phyloP scores from a whole-genome alignment of 2,113 vertebrate genomes.

The Tragelaphus scriptus region DNA sequence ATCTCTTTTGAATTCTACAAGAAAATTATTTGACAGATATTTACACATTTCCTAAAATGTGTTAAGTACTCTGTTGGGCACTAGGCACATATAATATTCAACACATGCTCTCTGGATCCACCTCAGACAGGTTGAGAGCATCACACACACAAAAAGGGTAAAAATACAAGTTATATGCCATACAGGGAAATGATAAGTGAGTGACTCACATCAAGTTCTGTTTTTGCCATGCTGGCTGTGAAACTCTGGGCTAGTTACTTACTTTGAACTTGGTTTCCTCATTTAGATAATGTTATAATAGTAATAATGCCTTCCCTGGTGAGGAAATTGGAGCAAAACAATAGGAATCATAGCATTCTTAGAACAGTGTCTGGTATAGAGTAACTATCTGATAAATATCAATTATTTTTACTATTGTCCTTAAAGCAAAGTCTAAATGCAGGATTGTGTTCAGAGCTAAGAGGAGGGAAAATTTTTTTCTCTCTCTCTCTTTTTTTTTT shows the following conservation, averaged over 20 bases:
- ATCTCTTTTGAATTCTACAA: not conserved
- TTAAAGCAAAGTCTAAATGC: not conserved
- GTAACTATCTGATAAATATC: not conserved
- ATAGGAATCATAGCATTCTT: not conserved
- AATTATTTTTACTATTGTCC: not conserved
- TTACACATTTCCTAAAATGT: not conserved
- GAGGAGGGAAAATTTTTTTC: not conserved
- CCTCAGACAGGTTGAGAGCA: not conserved
- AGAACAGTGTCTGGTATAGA: not conserved
- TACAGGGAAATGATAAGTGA: not conserved
- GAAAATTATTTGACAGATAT: not conserved
- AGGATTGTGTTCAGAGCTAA: not conserved
- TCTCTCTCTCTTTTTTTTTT: not conserved
- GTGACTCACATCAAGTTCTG: not conserved
- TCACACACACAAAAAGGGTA: not conserved
- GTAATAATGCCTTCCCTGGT: not conserved
- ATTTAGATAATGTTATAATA: not conserved
- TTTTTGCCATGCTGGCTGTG: not conserved
- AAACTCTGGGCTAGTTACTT: not conserved
- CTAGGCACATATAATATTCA: not conserved
- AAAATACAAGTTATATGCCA: not conserved
- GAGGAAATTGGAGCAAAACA: not conserved
- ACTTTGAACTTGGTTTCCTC: not conserved
- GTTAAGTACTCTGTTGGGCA: not conserved
- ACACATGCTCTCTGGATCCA: not conserved